A percentile compares a stretch with the other conserved stretches of the same genome.
phyloP scores from a whole-genome alignment of 2,113 vertebrate species.

The Gnathonemus echidnorhynchus region DNA sequence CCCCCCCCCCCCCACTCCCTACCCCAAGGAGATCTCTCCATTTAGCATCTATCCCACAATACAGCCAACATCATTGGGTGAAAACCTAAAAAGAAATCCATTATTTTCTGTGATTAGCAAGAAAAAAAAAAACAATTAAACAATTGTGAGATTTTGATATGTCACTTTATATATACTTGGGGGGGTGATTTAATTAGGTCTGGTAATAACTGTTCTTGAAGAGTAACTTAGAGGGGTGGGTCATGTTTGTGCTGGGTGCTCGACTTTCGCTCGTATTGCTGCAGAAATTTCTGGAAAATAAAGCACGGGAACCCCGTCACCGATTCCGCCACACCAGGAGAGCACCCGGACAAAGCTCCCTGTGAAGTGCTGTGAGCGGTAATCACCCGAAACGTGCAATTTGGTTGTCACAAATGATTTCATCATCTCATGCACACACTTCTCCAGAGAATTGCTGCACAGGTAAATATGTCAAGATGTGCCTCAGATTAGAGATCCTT shows the following conservation, averaged over 20 bases:
- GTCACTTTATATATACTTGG: not conserved
- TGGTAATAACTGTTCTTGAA: not conserved
- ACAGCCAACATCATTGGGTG: constrained; percentile 12
- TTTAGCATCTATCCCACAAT: not conserved
- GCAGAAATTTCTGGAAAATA: not conserved
- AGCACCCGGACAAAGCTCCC: not conserved
- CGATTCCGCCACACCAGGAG: not conserved
- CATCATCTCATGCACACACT: constrained; percentile 10
- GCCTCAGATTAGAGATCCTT: constrained; percentile 9
- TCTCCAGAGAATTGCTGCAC: constrained; percentile 16
- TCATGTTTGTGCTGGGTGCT: not conserved
- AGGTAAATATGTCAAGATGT: constrained; percentile 24
- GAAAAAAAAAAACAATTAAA: constrained; percentile 10
- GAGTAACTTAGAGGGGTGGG: not conserved
- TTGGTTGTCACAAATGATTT: constrained; percentile 20
- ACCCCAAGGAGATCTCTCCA: not conserved
- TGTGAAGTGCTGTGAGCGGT: not conserved
- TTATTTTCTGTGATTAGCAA: constrained; percentile 1
- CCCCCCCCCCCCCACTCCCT: not conserved
- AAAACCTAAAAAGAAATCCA: not conserved
- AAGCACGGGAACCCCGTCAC: not conserved
- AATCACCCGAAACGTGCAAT: constrained; percentile 20
- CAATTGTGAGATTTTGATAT: not conserved
- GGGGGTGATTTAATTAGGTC: not conserved
- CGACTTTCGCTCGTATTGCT: not conserved